These are phyloP conservation scores for Chrosomus eos DNA, from an alignment of 2,797 vertebrate species.

Conservation along the genomic window DNA sequence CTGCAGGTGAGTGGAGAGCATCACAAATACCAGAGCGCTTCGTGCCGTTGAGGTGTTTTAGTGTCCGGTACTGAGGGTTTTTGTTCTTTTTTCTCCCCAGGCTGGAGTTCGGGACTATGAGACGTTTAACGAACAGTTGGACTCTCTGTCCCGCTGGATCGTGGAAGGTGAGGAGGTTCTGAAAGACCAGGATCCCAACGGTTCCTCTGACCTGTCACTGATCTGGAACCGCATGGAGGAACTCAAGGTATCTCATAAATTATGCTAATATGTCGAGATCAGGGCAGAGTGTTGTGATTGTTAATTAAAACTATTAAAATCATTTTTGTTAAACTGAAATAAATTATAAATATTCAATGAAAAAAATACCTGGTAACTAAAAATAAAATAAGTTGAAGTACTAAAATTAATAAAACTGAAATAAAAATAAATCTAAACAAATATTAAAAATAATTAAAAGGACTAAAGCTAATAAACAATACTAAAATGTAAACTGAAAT, in stretches of 20 bases:
- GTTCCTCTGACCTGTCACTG: constrained; percentile 81
- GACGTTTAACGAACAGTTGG: constrained; percentile 85
- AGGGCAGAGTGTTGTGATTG: not conserved
- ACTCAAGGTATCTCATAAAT: constrained; percentile 81
- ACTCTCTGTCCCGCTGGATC: constrained; percentile 78
- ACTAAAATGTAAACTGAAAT: not conserved
- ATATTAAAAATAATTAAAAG: not conserved
- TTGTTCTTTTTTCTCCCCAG: constrained; percentile 60
- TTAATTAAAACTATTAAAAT: not conserved
- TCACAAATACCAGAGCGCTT: not conserved
- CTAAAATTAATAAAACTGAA: not conserved
- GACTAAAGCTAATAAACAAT: not conserved
- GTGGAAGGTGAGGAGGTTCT: constrained; percentile 85
- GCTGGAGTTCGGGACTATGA: constrained; percentile 88
- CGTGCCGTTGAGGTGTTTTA: not conserved
- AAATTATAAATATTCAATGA: not conserved
- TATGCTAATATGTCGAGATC: not conserved
- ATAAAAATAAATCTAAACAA: not conserved
- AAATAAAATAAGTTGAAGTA: not conserved
- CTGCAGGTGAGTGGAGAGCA: constrained; percentile 84
- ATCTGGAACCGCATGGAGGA: constrained; percentile 90
- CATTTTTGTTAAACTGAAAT: not conserved
- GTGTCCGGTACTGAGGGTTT: not conserved
- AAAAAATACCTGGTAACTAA: not conserved
- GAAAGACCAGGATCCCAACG: constrained; percentile 84